Evolutionary conservation across 2,113 vertebrate genomes (phyloP), one percentile per base, ranked within the genome.

Genomic region (Solea senegalensis): DNA sequence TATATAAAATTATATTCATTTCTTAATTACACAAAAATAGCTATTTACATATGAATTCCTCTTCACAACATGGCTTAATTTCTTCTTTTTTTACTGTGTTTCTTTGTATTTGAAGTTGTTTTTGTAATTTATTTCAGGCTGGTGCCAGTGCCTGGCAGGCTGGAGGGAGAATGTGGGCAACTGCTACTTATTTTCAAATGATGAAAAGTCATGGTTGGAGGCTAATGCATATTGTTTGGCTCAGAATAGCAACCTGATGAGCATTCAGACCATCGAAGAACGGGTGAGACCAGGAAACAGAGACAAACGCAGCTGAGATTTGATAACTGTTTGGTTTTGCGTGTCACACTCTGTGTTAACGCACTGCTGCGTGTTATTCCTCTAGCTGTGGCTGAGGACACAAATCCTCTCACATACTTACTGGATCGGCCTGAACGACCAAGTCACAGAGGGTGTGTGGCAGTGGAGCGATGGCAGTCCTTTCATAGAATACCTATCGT

Each of bases 351-450:
- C 8, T 41, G 28, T 4, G 1, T 10, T 72, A 0, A 53, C 58
- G 2, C 27, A 3, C 56, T 50, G 72, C n/a, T 4, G 1, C 57
- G 10, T 49, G 39, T 60, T 15, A 1, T 53, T 67, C 21, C 21
- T 83, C 9, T 54, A 95, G 94, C 41, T 73, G 44, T 95, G 94
- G 94, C 59, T 94, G 21, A 83, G 81, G 21, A 93, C 93, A 0
- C 94, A 95, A 74, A 63, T 94, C 21, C 61, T 61, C 26, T 7
- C 49, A 1, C 74, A 86, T 5, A 77, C 85, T 74, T 93, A 69
- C 87, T 95, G 94, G 94, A 81, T 94, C 0, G 94, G 94, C 26
- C 83, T 95, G 69, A 94, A 91, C n/a, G 93, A 95, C 57, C 51
- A 52, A 0, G 46, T 43, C 1, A 7, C 46, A 0, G 94, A 94